Evolutionary conservation across 2,797 vertebrate genomes (phyloP).

Genomic region (Schizopygopsis pylzovi): DNA sequence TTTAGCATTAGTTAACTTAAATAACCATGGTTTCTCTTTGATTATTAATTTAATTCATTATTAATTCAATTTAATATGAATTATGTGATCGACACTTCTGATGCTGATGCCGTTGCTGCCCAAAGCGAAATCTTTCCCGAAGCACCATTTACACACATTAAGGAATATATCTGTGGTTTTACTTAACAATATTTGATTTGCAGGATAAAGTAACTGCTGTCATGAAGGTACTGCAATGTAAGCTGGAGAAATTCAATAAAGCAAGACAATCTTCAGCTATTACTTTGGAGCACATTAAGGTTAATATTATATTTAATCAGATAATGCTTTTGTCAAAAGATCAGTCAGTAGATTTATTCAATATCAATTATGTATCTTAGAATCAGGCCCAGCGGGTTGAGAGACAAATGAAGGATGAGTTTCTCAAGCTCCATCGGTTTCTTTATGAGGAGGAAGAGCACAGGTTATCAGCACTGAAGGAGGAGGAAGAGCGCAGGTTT

Average conservation of each 20-base stretch:
- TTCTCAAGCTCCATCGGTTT: conserved; percentile 72
- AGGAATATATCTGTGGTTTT: background rate
- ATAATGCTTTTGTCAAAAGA: background rate
- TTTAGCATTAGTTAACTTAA: background rate
- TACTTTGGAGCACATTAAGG: conserved; percentile 71
- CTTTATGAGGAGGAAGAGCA: conserved; percentile 70
- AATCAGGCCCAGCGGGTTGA: conserved; percentile 65
- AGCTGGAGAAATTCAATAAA: conserved; percentile 64
- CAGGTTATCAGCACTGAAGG: conserved; percentile 69
- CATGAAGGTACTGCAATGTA: conserved; percentile 68
- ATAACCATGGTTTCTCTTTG: background rate
- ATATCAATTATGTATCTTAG: conserved; percentile 56
- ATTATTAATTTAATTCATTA: background rate
- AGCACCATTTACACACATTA: background rate
- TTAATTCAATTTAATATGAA: background rate
- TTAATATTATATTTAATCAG: conserved; percentile 47
- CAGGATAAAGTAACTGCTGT: conserved; percentile 71
- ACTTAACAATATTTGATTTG: conserved; percentile 36
- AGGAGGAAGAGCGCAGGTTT: conserved; percentile 72
- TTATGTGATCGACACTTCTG: background rate
- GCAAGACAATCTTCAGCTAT: conserved; percentile 62
- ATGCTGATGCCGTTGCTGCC: background rate
- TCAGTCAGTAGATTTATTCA: background rate
- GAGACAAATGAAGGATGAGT: conserved; percentile 71
- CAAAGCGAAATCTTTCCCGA: background rate